A percentile compares a stretch with the other conserved stretches of the same genome.
phyloP scores from a whole-genome alignment of 2,113 vertebrate species.

The Apteryx mantelli region DNA sequence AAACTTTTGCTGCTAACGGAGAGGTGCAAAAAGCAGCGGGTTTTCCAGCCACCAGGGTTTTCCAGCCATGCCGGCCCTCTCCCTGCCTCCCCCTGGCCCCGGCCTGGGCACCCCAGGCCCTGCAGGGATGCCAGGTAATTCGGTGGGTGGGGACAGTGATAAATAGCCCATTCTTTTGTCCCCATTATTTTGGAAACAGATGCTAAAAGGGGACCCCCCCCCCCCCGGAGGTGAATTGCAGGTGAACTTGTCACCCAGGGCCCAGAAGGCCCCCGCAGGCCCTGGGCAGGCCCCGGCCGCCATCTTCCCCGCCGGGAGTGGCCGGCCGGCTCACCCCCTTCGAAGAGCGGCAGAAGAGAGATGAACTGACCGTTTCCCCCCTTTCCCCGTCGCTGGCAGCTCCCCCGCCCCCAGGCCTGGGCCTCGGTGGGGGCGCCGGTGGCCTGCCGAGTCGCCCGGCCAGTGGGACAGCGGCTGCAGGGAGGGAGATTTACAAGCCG shows the following conservation, averaged over 20 bases:
- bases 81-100: background rate
- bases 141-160: background rate
- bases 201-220: background rate
- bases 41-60: background rate
- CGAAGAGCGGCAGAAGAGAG: constrained; percentile 73
- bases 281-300: accelerated
- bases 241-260: background rate
- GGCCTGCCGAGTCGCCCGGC: background rate
- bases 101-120: accelerated
- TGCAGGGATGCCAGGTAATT: background rate
- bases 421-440: background rate
- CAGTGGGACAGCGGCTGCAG: background rate
- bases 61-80: background rate
- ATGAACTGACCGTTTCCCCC: constrained; percentile 75
- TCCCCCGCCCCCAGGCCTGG: background rate
- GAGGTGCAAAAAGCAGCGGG: background rate
- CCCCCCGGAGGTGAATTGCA: background rate
- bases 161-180: constrained; percentile 2
- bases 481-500: background rate
- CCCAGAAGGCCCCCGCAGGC: background rate
- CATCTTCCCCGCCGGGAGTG: background rate
- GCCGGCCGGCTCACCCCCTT: constrained; percentile 55
- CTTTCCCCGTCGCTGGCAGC: constrained; percentile 22
- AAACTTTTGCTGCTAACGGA: background rate
- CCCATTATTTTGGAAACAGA: constrained; percentile 27